These are phyloP conservation scores for Selenia dentaria DNA, from an alignment of 2,888 invertebrate genomes.

Conservation along the genomic window DNA sequence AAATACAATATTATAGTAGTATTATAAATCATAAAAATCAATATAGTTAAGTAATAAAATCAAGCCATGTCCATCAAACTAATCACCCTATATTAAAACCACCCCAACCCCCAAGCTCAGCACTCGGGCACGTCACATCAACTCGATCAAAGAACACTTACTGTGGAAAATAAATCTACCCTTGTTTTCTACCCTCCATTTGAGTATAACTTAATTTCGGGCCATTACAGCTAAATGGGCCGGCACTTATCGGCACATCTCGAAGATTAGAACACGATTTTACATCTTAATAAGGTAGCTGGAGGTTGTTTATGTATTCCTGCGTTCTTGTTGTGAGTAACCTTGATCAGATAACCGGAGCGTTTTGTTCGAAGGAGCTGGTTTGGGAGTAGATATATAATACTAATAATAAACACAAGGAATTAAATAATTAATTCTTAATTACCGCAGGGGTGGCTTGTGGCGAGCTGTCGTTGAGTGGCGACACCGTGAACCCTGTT, in stretches of 20 bases:
- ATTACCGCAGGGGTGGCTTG: too few relatives aligned
- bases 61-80: slow-evolving; percentile 2
- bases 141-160: slow-evolving; percentile 40
- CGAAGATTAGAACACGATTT: slow-evolving; percentile 26
- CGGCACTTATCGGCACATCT: slow-evolving; percentile 67
- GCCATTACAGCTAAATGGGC: slow-evolving; percentile 67
- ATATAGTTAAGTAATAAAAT: too few relatives aligned
- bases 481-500: too few relatives aligned
- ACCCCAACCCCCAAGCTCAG: not conserved
- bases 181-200: slow-evolving; percentile 46
- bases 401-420: too few relatives aligned
- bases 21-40: too few relatives aligned
- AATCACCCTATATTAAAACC: slow-evolving; percentile 2
- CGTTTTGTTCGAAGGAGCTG: not conserved
- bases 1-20: too few relatives aligned
- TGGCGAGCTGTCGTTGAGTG: too few relatives aligned
- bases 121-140: slow-evolving; percentile 31
- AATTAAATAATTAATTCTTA: too few relatives aligned
- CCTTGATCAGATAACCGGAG: not conserved
- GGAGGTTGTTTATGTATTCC: slow-evolving; percentile 11
- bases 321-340: not conserved
- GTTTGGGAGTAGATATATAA: too few relatives aligned
- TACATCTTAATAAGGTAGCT: slow-evolving; percentile 32
- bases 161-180: slow-evolving; percentile 36
- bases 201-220: slow-evolving; percentile 72